Conservation (phyloP, 1,140 invertebrate genomes). For the Dinothrombium tinctorium region DNA sequence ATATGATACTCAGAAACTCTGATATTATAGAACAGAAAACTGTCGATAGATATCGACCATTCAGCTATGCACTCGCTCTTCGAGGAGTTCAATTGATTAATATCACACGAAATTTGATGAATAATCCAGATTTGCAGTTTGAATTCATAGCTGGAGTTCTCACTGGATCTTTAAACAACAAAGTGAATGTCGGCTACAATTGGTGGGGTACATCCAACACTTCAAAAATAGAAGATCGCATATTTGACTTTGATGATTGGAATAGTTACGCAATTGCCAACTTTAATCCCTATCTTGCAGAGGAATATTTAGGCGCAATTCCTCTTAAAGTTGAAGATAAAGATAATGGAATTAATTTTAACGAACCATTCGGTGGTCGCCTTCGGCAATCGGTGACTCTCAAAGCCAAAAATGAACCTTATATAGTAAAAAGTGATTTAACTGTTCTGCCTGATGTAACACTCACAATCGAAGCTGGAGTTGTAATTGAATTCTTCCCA, state of each 20-base stretch:
- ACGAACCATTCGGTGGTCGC: constrained; percentile 51
- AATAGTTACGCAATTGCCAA: constrained; percentile 83
- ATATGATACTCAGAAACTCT: constrained; percentile 14
- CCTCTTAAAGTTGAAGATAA: constrained; percentile 5
- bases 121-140: constrained; percentile 60
- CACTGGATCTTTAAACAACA: constrained; percentile 62
- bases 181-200: constrained; percentile 67
- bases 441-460: constrained; percentile 81
- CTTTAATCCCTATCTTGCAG: constrained; percentile 56
- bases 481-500: constrained; percentile 67
- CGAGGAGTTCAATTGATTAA: constrained; percentile 82
- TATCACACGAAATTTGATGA: constrained; percentile 68
- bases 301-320: constrained; percentile 17
- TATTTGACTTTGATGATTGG: constrained; percentile 99
- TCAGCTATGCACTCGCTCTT: constrained; percentile 56
- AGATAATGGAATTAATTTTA: constrained; percentile 25
- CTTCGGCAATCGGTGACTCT: constrained; percentile 46
- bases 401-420: constrained; percentile 38
- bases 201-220: constrained; percentile 75
- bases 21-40: constrained; percentile 13
- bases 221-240: constrained; percentile 44
- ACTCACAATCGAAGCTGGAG: constrained; percentile 64
- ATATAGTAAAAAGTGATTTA: constrained; percentile 64
- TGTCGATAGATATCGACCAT: constrained; percentile 25
- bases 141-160: constrained; percentile 73